phyloP scores from a whole-genome alignment of 2,797 vertebrate genomes.

The Halcyon badia region DNA sequence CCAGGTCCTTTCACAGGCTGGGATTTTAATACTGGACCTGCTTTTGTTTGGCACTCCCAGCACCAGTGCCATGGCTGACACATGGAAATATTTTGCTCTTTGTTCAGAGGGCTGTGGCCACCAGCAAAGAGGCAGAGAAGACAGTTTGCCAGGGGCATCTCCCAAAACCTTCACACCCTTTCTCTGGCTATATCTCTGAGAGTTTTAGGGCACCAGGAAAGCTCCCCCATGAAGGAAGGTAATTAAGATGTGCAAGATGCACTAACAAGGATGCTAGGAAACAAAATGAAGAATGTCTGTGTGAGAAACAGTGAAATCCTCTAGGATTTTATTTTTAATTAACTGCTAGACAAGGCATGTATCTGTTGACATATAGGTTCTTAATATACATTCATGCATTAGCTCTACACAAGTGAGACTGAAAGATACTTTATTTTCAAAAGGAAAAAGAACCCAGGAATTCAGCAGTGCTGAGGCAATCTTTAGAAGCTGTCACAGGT shows the following conservation, averaged over 20 bases:
- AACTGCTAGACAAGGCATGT: not conserved
- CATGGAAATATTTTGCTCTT: not conserved
- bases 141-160: not conserved
- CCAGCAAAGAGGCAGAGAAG: not conserved
- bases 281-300: not conserved
- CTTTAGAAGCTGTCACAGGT: constrained; percentile 25
- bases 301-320: constrained; percentile 38
- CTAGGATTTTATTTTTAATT: constrained; percentile 37
- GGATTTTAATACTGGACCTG: not conserved
- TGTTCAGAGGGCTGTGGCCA: not conserved
- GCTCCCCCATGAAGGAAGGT: not conserved
- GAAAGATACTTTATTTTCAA: constrained; percentile 24
- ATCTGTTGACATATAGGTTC: constrained; percentile 13
- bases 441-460: not conserved
- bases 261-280: not conserved
- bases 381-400: constrained; percentile 4
- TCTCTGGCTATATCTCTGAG: not conserved
- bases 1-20: not conserved
- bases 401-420: not conserved
- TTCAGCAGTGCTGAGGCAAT: not conserved
- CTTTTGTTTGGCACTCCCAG: not conserved
- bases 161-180: not conserved
- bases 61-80: not conserved
- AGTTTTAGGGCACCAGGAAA: not conserved
- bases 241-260: constrained; percentile 9